Base-by-base conservation (phyloP, 2,888 invertebrate genomes). In the Oscheius myriophilus region DNA sequence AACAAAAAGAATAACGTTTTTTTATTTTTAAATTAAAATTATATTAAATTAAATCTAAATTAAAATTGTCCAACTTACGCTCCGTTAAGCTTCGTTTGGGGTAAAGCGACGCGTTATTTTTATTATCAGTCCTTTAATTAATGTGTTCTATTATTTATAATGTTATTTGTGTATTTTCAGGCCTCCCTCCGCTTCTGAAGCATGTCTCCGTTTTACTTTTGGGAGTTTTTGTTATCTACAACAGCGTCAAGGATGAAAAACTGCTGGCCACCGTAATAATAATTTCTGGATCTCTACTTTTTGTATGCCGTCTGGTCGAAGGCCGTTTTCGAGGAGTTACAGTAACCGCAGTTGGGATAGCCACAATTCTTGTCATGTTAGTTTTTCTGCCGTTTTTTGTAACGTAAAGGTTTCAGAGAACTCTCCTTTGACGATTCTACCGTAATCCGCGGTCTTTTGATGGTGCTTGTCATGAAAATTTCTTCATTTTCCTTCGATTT, bases 401-500 rank as follows among this genome's bases (percentile, higher is more conserved):
- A 33, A 26, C 9, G 12, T 16, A 12, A 14, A 9, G 16, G 4
- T 12, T 46, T 33, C n/a, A 61, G 61, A 49, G 61, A 61, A 21
- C 9, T 49, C 1, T 33, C n/a, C 18, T 46, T 61, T 18, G 26
- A 61, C 25, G 61, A 61, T 26, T 46, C 49, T 7, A 25, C 61
- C 14, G 18, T 61, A 7, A 49, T 61, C 18, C 46, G 61, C 25
- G 63, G 54, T 1, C 18, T 63, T 23, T 21, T 63, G 26, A 63
- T 63, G 54, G 33, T 63, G 7, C 25, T 63, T 2, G 63, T 63
- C 21, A 63, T 63, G 67, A 55, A 67, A 25, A 25, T 67, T 12
- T 67, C 67, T 3, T 59, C 67, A 16, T 25, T 67, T n/a, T 49
- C 67, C n/a, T 67, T 67, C 51, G 67, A 67, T 26, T 67, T 18